Conservation (phyloP, 2,888 invertebrate genomes). For the Drosophila percnosoma region DNA sequence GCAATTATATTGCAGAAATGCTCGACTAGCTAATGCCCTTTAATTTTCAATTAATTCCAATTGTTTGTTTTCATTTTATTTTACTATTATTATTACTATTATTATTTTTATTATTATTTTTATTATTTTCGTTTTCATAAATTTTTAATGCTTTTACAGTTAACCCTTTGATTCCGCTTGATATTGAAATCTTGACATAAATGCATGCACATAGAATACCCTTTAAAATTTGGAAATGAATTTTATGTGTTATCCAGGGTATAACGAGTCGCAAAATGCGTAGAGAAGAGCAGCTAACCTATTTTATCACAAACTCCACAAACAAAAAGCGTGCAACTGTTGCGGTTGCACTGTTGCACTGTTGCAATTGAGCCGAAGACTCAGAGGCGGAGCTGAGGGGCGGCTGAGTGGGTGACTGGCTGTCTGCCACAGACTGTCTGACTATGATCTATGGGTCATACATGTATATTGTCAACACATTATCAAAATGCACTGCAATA, state of each 20-base stretch:
- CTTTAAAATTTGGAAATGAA: background rate
- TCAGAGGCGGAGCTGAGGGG: background rate
- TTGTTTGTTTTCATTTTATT: background rate
- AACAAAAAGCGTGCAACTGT: slow-evolving; percentile 33
- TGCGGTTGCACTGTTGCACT: slow-evolving; percentile 22
- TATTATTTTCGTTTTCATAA: no score
- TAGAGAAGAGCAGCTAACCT: slow-evolving; percentile 22
- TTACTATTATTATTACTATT: background rate
- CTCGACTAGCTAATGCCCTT: slow-evolving; percentile 9
- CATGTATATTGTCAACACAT: slow-evolving; percentile 4
- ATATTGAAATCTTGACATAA: background rate
- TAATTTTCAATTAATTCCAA: background rate
- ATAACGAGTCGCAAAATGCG: slow-evolving; percentile 46
- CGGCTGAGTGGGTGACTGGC: slow-evolving; percentile 18
- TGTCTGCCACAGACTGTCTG: slow-evolving; percentile 5
- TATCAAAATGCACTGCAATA: slow-evolving; percentile 13
- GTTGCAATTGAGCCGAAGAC: background rate
- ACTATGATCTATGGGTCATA: slow-evolving; percentile 13
- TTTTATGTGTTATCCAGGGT: slow-evolving; percentile 1
- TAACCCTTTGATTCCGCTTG: no score
- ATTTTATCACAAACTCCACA: slow-evolving; percentile 11
- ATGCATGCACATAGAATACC: background rate
- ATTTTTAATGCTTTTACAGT: no score
- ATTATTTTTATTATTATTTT: background rate
- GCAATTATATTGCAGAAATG: background rate